phyloP scores from a whole-genome alignment of 2,797 vertebrate species.

The Syngnathus rostellatus region DNA sequence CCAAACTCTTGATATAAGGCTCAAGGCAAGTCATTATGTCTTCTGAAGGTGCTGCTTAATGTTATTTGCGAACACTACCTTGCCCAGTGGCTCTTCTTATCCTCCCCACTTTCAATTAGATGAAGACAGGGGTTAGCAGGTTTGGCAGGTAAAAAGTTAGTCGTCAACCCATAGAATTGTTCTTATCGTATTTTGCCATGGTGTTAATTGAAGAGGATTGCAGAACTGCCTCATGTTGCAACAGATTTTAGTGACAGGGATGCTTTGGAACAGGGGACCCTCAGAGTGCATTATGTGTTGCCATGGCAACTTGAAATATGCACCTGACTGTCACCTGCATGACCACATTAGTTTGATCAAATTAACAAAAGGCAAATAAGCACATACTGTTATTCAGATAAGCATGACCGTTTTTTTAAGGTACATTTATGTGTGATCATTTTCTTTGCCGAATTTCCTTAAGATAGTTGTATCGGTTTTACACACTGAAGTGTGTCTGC shows the following conservation, averaged over 20 bases:
- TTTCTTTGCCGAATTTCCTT: background rate
- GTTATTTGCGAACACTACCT: background rate
- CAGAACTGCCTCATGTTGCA: background rate
- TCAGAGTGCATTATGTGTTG: background rate
- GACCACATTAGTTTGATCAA: background rate
- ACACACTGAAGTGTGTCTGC: background rate
- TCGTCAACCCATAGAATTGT: background rate
- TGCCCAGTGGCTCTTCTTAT: background rate
- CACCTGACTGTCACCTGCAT: background rate
- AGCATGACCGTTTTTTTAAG: background rate
- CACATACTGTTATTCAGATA: background rate
- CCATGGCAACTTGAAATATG: background rate
- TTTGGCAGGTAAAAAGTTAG: background rate
- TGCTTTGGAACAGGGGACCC: slow-evolving; percentile 1
- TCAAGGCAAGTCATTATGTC: slow-evolving; percentile 41
- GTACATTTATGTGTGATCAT: background rate
- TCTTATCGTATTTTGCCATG: background rate
- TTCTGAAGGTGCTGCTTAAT: slow-evolving; percentile 16
- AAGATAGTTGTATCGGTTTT: background rate
- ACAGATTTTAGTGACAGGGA: slow-evolving; percentile 29
- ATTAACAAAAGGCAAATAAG: background rate
- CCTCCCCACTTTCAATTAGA: slow-evolving; percentile 19
- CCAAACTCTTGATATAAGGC: slow-evolving; percentile 57
- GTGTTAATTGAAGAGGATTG: background rate
- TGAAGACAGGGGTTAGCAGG: slow-evolving; percentile 1